phyloP scores from a whole-genome alignment of 92 coral and sea anemone species.

The Desmophyllum pertusum region DNA sequence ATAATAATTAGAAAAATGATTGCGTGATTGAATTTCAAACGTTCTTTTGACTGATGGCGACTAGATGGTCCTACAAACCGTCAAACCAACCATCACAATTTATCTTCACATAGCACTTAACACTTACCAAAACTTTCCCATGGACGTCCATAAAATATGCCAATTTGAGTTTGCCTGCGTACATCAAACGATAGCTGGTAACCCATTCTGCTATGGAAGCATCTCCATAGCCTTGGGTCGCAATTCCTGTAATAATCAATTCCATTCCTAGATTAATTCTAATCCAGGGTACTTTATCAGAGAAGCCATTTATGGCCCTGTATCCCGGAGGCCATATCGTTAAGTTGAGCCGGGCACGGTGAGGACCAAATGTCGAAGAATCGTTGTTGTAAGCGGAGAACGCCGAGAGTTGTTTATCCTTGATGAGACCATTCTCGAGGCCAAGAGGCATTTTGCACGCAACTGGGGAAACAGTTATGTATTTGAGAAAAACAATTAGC shows the following conservation, averaged over 20 bases:
- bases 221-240: slow-evolving; percentile 88
- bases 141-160: neutral
- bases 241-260: slow-evolving; percentile 67
- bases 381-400: slow-evolving; percentile 27
- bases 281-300: slow-evolving; percentile 69
- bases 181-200: slow-evolving; percentile 65
- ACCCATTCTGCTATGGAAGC: slow-evolving; percentile 72
- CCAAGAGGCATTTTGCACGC: slow-evolving; percentile 34
- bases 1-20: neutral
- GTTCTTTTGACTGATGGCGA: neutral
- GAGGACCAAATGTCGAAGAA: slow-evolving; percentile 26
- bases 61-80: neutral
- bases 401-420: slow-evolving; percentile 35
- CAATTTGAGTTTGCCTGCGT: slow-evolving; percentile 18
- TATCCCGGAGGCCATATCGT: slow-evolving; percentile 41
- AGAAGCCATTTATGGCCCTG: slow-evolving; percentile 21
- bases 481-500: neutral
- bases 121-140: slow-evolving; percentile 27
- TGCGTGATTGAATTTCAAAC: neutral
- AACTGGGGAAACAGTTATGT: slow-evolving; percentile 4
- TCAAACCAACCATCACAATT: neutral
- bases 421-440: slow-evolving; percentile 25
- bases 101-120: neutral
- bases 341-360: slow-evolving; percentile 43
- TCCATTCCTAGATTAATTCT: slow-evolving; percentile 57